These are phyloP conservation scores for Synchiropus splendidus DNA, from an alignment of 2,113 vertebrate species.

Conservation along the genomic window DNA sequence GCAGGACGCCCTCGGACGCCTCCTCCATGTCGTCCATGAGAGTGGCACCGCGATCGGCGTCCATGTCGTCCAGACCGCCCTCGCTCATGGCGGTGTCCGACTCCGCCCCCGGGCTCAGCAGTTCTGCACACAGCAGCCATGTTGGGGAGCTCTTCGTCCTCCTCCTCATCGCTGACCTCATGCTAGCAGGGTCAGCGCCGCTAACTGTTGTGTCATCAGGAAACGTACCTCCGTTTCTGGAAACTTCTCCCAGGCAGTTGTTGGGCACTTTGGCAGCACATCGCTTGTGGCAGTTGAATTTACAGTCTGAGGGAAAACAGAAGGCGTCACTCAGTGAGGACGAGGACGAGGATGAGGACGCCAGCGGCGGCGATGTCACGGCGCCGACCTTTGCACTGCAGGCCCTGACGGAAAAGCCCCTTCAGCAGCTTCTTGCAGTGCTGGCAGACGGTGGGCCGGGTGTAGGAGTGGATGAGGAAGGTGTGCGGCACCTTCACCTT, in stretches of 20 bases:
- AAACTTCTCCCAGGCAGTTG: slow-evolving; percentile 93
- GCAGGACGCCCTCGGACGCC: slow-evolving; percentile 66
- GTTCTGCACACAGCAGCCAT: slow-evolving; percentile 58
- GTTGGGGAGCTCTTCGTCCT: background rate
- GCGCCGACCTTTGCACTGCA: slow-evolving; percentile 78
- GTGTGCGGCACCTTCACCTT: slow-evolving; percentile 98
- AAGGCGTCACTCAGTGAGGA: background rate
- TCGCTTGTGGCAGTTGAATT: slow-evolving; percentile 95
- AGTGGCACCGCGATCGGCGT: slow-evolving; percentile 74
- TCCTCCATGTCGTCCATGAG: slow-evolving; percentile 89
- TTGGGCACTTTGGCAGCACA: slow-evolving; percentile 92
- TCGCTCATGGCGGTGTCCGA: slow-evolving; percentile 86
- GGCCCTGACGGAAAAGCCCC: slow-evolving; percentile 79
- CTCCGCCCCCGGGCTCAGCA: slow-evolving; percentile 86
- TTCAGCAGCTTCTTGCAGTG: slow-evolving; percentile 95
- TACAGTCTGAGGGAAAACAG: slow-evolving; percentile 73
- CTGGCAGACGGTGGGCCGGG: slow-evolving; percentile 91
- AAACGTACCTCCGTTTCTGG: slow-evolving; percentile 83
- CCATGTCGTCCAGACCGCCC: slow-evolving; percentile 83
- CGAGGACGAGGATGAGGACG: too few species aligned
- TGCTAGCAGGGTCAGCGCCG: too few species aligned
- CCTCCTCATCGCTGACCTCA: too few species aligned
- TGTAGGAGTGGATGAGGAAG: slow-evolving; percentile 95
- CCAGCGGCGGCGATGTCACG: too few species aligned
- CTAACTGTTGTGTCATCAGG: too few species aligned